Evolutionary conservation across 2,888 invertebrate genomes (phyloP).

Genomic region (Crematogaster levior): DNA sequence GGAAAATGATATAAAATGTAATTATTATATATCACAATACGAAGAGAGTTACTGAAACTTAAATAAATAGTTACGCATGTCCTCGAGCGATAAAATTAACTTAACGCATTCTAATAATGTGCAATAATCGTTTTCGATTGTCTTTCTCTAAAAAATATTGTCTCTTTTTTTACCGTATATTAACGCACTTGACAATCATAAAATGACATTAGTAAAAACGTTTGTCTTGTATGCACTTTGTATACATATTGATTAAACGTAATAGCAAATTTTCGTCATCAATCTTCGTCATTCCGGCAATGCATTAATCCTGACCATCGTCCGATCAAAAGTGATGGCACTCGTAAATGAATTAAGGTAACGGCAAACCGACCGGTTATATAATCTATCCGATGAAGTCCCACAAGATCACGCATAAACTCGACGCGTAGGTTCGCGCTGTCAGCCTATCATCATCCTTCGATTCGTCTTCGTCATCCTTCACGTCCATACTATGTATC

Average conservation of each 20-base stretch:
- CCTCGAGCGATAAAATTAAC: not conserved
- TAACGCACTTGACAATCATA: not conserved
- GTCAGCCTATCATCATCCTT: conserved; percentile 37
- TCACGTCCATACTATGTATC: not conserved
- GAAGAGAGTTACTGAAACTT: not conserved
- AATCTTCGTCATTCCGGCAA: conserved; percentile 37
- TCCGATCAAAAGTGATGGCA: conserved; percentile 40
- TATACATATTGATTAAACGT: not conserved
- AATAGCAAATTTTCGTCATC: conserved; percentile 22
- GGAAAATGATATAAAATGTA: not conserved
- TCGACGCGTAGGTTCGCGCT: conserved; percentile 18
- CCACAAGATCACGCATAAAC: conserved; percentile 60
- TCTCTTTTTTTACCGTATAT: not conserved
- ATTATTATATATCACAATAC: not conserved
- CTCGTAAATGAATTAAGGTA: conserved; percentile 74
- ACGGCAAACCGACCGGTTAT: conserved; percentile 52
- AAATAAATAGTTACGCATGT: not conserved
- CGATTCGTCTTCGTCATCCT: conserved; percentile 39
- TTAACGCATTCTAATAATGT: not conserved
- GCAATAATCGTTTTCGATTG: not conserved
- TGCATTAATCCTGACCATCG: conserved; percentile 43
- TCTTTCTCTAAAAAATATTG: not conserved
- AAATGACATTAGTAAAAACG: conserved; percentile 25
- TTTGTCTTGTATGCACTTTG: not conserved
- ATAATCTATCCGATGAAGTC: conserved; percentile 74